Evolutionary conservation across 2,113 vertebrate genomes (phyloP).

Genomic region (Equus przewalskii): DNA sequence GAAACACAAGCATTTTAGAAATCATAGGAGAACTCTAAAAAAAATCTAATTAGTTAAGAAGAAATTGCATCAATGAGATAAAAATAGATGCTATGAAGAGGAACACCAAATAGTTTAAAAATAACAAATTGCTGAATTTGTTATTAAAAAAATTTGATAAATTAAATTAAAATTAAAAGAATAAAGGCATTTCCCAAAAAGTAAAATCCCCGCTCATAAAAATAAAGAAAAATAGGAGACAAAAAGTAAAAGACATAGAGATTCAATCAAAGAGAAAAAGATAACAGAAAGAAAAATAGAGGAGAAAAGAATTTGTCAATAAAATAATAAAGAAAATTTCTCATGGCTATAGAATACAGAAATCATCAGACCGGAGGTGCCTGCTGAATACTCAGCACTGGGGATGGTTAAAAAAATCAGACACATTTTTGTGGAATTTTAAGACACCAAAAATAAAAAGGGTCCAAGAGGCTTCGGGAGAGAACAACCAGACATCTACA

Average conservation of each 20-base stretch:
- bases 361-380: background rate
- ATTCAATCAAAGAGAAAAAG: background rate
- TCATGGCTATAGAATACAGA: background rate
- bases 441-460: background rate
- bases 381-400: background rate
- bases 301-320: background rate
- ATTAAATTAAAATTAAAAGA: background rate
- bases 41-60: background rate
- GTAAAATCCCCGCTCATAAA: background rate
- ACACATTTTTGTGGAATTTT: background rate
- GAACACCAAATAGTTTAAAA: background rate
- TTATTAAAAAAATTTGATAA: no score
- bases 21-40: background rate
- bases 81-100: background rate
- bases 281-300: background rate
- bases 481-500: background rate
- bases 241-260: background rate
- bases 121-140: background rate
- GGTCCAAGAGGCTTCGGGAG: background rate
- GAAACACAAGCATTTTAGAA: background rate
- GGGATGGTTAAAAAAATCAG: background rate
- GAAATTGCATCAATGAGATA: background rate
- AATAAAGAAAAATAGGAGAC: background rate
- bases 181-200: conserved; percentile 11
- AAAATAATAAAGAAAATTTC: conserved; percentile 38